These are phyloP conservation scores for Lampris incognitus DNA, from an alignment of 2,113 vertebrate genomes.

Conservation along the genomic window DNA sequence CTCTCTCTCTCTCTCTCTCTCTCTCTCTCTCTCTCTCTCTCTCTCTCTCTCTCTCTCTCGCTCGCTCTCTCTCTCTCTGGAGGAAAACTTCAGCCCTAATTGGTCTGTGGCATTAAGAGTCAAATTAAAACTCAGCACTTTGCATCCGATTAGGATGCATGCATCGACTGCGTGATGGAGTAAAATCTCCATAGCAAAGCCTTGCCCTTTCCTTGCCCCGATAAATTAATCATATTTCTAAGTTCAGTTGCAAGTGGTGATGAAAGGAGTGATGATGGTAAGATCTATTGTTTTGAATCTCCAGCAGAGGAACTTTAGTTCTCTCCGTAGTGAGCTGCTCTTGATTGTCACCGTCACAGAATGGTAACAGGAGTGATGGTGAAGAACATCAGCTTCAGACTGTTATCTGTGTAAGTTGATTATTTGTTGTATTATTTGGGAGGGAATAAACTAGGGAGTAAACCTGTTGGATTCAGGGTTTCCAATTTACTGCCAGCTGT, in stretches of 20 bases:
- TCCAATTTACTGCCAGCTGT: no score
- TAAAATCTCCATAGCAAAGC: slow-evolving; percentile 38
- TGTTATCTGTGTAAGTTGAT: no score
- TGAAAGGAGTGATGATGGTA: slow-evolving; percentile 11
- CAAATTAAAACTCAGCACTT: slow-evolving; percentile 67
- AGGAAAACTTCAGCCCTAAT: slow-evolving; percentile 72
- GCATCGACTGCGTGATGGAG: slow-evolving; percentile 37
- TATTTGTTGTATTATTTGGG: no score
- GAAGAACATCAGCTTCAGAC: no score
- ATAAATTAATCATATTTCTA: slow-evolving; percentile 42
- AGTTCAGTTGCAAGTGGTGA: slow-evolving; percentile 6
- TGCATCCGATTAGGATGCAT: slow-evolving; percentile 62
- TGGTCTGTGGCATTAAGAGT: slow-evolving; percentile 72
- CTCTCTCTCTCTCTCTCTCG: no score
- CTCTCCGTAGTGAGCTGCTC: neutral
- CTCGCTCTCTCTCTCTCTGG: slow-evolving; percentile 55
- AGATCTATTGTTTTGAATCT: neutral
- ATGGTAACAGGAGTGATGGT: no score
- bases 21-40: no score
- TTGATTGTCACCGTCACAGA: neutral
- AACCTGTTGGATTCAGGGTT: no score
- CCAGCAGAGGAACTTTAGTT: no score
- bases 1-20: neutral
- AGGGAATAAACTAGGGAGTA: no score
- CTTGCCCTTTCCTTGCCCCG: slow-evolving; percentile 30